Base-by-base conservation (phyloP, 1,140 invertebrate species). In the Drosophila sechellia region DNA sequence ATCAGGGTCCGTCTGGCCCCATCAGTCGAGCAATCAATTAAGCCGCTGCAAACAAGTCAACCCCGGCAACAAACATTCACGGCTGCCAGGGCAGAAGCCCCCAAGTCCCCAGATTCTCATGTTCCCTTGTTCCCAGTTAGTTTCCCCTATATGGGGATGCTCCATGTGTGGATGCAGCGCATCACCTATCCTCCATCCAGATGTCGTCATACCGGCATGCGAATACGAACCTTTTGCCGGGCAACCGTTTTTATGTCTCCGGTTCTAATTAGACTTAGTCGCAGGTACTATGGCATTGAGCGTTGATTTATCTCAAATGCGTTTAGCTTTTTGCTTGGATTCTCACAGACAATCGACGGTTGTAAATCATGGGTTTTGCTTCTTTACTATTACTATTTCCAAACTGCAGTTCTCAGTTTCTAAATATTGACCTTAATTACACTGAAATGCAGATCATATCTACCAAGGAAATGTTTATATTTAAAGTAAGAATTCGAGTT, bases 251-350 rank as follows among this genome's bases (percentile, higher is more conserved):
- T 79, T 89, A 84, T 89, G 84, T 89, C 84, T 89, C 84, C 84
- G 84, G 84, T 89, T 89, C 84, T 89, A 89, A 89, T 89, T 89
- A 84, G 71, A 89, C 81, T 66, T 78, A 66, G 74, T 79, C 48
- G 61, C 48, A 84, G 70, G 74, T 79, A 65, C 37, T 58, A 64
- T 87, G 83, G 76, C 83, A 87, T 89, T 87, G 83, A 89, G 79
- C 84, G 79, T 54, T 87, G 84, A 87, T 87, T 87, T 87, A 84
- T 89, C 52, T 50, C 66, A 87, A 83, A 76, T 58, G 83, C 55
- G 76, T 40, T 39, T 34, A 39, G 25, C 31, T 59, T 79, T 79
- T 66, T 85, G 69, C 49, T 60, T 78, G 50, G 39, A 60, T 78
- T 86, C 78, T 74, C 81, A 86, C 77, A 86, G 66, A 60, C 60